A percentile compares a stretch with the other conserved stretches of the same genome.
phyloP scores from a whole-genome alignment of 2,113 vertebrate genomes.

The Atlantisia rogersi region DNA sequence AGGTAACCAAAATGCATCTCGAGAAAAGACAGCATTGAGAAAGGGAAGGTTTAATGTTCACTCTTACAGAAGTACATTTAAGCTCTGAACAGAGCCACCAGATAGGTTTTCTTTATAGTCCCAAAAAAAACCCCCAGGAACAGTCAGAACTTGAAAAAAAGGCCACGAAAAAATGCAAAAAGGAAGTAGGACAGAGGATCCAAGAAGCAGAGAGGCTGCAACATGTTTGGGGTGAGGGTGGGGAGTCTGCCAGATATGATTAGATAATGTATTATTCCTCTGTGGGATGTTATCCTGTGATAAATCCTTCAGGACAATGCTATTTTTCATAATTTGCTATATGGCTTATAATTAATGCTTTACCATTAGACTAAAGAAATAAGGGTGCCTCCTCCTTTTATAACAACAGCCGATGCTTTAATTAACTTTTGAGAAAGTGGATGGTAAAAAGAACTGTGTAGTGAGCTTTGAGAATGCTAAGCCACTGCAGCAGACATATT shows the following conservation, averaged over 20 bases:
- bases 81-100: neutral
- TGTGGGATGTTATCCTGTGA: neutral
- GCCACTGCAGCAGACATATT: neutral
- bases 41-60: neutral
- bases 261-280: neutral
- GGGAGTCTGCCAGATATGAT: neutral
- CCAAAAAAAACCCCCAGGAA: neutral
- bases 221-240: neutral
- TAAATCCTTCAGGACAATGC: neutral
- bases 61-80: neutral
- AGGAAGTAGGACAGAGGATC: neutral
- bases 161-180: neutral
- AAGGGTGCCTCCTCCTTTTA: neutral
- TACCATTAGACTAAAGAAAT: neutral
- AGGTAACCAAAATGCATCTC: neutral
- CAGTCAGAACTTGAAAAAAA: neutral
- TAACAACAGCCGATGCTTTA: neutral
- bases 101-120: neutral
- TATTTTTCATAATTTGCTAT: neutral
- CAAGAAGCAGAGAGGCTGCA: neutral
- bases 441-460: neutral
- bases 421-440: neutral
- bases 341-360: neutral
- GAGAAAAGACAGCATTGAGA: neutral
- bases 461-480: neutral